phyloP scores from a whole-genome alignment of 2,888 invertebrate genomes.

The Onchidella celtica region DNA sequence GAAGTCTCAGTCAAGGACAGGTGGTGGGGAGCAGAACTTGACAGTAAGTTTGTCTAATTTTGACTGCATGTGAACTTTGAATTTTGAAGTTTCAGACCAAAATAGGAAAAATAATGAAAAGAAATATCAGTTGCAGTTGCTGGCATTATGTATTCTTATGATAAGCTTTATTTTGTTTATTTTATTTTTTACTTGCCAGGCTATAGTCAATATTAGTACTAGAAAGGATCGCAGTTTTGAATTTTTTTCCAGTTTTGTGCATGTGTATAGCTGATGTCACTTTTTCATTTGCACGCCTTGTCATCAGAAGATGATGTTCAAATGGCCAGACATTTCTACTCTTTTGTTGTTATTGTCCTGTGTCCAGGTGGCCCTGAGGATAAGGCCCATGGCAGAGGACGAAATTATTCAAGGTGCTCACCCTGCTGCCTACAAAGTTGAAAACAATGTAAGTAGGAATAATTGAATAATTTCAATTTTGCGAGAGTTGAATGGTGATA shows the following conservation, averaged over 20 bases:
- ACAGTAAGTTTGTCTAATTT: constrained; percentile 63
- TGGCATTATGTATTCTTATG: too few species aligned
- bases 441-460: constrained; percentile 85
- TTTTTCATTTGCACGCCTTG: too few species aligned
- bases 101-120: not conserved
- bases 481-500: too few species aligned
- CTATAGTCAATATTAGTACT: too few species aligned
- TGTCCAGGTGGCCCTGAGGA: constrained; percentile 94
- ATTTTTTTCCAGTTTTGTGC: too few species aligned
- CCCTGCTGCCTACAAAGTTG: constrained; percentile 88
- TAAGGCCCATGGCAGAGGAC: constrained; percentile 89
- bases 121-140: not conserved
- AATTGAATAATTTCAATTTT: too few species aligned
- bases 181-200: not conserved
- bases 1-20: constrained; percentile 47
- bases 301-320: too few species aligned
- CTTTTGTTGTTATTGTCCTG: constrained; percentile 43
- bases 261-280: too few species aligned
- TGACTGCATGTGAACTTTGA: not conserved
- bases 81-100: not conserved
- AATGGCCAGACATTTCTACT: too few species aligned
- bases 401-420: constrained; percentile 84
- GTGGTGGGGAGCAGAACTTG: constrained; percentile 69
- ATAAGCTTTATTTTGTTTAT: not conserved
- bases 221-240: too few species aligned